Percentiles rank a stretch among this genome's conserved stretches.
Conservation (phyloP, 1,140 invertebrate genomes). For the Procambarus clarkii region DNA sequence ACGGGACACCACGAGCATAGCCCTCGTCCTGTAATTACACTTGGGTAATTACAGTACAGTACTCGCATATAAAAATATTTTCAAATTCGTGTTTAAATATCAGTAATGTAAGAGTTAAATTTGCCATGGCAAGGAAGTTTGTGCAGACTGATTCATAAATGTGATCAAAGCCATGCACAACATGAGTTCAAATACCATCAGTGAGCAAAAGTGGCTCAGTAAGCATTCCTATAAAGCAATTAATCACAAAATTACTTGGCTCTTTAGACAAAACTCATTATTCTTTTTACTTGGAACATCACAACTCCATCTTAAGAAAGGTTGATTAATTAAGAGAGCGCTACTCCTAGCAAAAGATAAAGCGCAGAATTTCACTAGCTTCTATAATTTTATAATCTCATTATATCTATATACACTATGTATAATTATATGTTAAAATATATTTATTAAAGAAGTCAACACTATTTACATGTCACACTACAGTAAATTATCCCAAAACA, state of each 20-base stretch:
- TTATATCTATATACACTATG: neutral
- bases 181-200: neutral
- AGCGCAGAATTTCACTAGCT: neutral
- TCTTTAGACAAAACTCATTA: neutral
- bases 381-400: neutral
- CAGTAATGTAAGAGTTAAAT: neutral
- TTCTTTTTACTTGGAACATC: neutral
- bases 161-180: neutral
- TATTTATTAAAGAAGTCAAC: neutral
- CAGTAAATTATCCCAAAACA: neutral
- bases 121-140: neutral
- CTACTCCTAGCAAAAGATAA: neutral
- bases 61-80: no score
- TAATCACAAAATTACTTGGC: neutral
- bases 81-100: neutral
- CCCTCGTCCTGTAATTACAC: no score
- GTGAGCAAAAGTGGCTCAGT: neutral
- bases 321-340: neutral
- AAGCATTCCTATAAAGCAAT: neutral
- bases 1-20: no score
- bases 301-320: neutral
- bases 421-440: neutral
- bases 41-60: no score
- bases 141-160: neutral
- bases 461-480: neutral